Evolutionary conservation across 2,888 invertebrate species (phyloP).

Genomic region (Lamproptera curius): DNA sequence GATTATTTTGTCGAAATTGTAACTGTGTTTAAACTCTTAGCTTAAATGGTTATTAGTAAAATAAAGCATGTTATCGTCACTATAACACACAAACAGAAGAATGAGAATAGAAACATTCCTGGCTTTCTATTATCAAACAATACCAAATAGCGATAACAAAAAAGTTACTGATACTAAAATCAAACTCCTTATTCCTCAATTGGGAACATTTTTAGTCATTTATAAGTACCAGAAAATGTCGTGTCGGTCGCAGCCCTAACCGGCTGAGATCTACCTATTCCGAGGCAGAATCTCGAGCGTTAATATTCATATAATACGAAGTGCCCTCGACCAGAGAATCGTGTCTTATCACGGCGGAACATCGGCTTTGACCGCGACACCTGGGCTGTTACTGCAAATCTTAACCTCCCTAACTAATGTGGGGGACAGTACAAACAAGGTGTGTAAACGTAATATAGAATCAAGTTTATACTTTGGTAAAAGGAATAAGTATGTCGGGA

Average conservation of each 20-base stretch:
- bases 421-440: slow-evolving; percentile 5
- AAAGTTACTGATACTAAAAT: neutral
- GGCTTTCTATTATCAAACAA: neutral
- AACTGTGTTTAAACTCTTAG: too few species aligned
- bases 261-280: neutral
- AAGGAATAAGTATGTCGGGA: too few species aligned
- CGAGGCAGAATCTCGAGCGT: neutral
- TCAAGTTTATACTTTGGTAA: too few species aligned
- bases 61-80: too few species aligned
- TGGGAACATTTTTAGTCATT: neutral
- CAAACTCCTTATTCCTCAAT: neutral
- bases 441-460: too few species aligned
- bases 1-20: too few species aligned
- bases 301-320: slow-evolving; percentile 7
- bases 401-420: neutral
- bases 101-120: neutral
- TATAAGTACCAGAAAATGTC: neutral
- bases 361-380: slow-evolving; percentile 1
- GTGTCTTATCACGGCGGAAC: slow-evolving; percentile 10
- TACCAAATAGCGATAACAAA: too few species aligned
- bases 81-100: too few species aligned
- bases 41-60: too few species aligned
- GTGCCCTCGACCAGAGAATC: slow-evolving; percentile 1
- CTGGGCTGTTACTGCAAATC: neutral
- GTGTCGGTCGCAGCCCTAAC: neutral